phyloP scores from a whole-genome alignment of 2,888 invertebrate genomes.

The Tenthredo distinguenda region DNA sequence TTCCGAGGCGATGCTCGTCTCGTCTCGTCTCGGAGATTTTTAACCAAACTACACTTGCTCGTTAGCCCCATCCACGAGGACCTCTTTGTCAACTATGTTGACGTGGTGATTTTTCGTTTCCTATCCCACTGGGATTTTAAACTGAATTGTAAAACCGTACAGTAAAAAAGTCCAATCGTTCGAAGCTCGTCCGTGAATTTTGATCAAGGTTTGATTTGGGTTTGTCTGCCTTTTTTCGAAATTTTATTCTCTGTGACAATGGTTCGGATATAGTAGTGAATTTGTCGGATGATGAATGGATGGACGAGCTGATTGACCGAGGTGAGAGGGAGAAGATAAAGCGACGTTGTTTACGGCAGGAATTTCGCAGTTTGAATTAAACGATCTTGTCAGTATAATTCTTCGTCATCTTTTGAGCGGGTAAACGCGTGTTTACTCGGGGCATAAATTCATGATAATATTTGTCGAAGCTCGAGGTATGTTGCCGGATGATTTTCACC shows the following conservation, averaged over 20 bases:
- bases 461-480: background rate
- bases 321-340: background rate
- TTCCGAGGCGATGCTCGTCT: too few species aligned
- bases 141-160: background rate
- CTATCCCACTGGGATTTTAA: background rate
- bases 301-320: conserved; percentile 22
- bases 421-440: background rate
- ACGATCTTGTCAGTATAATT: background rate
- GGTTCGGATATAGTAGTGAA: background rate
- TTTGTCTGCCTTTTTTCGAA: background rate
- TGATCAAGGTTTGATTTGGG: background rate
- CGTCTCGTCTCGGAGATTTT: too few species aligned
- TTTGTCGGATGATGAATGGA: conserved; percentile 33
- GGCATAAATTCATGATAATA: background rate
- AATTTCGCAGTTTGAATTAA: background rate
- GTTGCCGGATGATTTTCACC: background rate
- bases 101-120: background rate
- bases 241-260: background rate
- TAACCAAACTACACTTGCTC: background rate
- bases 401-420: background rate
- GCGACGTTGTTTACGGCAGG: background rate
- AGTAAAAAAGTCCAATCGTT: background rate
- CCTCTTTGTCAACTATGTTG: background rate
- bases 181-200: background rate
- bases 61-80: background rate